Conservation (phyloP, 2,797 vertebrate genomes). For the Salarias fasciatus region DNA sequence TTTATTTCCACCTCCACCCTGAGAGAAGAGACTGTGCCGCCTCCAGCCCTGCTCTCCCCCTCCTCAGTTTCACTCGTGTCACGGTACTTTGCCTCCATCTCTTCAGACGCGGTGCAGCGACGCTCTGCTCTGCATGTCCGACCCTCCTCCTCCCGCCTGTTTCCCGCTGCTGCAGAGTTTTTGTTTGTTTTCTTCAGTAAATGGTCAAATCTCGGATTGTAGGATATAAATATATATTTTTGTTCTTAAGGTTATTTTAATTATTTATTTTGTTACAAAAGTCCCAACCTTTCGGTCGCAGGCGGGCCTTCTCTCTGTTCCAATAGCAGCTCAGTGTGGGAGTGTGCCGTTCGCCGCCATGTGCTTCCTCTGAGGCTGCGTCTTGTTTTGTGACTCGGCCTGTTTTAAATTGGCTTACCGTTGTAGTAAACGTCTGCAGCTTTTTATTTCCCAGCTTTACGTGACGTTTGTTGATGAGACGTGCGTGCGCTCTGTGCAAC, state of each 20-base stretch:
- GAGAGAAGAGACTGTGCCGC: background rate
- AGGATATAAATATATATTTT: slow-evolving; percentile 36
- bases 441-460: slow-evolving; percentile 14
- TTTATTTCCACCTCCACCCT: too few species aligned
- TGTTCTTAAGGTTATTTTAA: slow-evolving; percentile 56
- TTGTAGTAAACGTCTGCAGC: slow-evolving; percentile 7
- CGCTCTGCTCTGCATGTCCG: background rate
- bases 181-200: slow-evolving; percentile 44
- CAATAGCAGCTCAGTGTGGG: slow-evolving; percentile 16
- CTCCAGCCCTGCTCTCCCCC: background rate
- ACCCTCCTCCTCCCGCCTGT: slow-evolving; percentile 14
- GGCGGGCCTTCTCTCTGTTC: slow-evolving; percentile 60
- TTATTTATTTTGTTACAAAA: slow-evolving; percentile 75
- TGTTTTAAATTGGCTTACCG: slow-evolving; percentile 7
- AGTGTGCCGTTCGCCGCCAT: slow-evolving; percentile 4
- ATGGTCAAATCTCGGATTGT: slow-evolving; percentile 41
- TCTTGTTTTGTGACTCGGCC: slow-evolving; percentile 17
- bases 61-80: slow-evolving; percentile 2
- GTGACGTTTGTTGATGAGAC: background rate
- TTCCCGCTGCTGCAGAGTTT: slow-evolving; percentile 53
- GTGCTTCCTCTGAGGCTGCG: slow-evolving; percentile 55
- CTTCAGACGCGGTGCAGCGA: background rate
- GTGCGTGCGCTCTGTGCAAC: slow-evolving; percentile 1
- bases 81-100: slow-evolving; percentile 12
- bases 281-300: slow-evolving; percentile 52